phyloP scores from a whole-genome alignment of 2,113 vertebrate genomes.

The Malurus elegans region DNA sequence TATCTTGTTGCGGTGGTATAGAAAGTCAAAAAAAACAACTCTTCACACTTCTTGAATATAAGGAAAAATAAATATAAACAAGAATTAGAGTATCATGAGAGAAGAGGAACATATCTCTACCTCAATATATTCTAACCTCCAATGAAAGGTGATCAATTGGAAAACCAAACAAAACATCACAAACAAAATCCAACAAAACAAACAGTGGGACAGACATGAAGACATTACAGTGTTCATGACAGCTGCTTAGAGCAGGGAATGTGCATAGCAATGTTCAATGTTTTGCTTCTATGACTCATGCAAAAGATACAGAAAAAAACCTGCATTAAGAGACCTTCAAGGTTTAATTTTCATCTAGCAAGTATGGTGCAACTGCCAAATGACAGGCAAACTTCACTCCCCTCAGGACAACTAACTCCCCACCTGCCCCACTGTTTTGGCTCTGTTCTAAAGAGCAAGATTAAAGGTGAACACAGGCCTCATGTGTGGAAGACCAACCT shows the following conservation, averaged over 20 bases:
- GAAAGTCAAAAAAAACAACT: conserved; percentile 7
- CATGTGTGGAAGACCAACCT: background rate
- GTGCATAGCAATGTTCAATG: background rate
- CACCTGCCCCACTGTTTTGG: background rate
- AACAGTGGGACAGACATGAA: background rate
- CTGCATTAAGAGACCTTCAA: background rate
- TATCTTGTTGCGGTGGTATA: background rate
- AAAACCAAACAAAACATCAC: background rate
- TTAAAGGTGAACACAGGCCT: background rate
- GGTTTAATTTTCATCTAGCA: background rate
- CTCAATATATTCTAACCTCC: background rate
- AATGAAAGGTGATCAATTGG: background rate
- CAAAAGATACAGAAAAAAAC: background rate
- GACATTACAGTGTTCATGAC: background rate
- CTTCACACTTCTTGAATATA: background rate
- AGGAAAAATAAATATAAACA: background rate
- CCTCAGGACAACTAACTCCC: background rate
- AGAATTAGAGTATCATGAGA: background rate
- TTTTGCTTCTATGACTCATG: background rate
- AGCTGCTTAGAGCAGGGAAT: background rate
- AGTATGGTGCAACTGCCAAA: background rate
- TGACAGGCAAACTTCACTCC: background rate
- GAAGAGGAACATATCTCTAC: background rate
- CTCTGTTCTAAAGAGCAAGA: background rate
- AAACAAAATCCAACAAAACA: background rate